Evolutionary conservation across 2,113 vertebrate species (phyloP).

Genomic region (Chionis minor): DNA sequence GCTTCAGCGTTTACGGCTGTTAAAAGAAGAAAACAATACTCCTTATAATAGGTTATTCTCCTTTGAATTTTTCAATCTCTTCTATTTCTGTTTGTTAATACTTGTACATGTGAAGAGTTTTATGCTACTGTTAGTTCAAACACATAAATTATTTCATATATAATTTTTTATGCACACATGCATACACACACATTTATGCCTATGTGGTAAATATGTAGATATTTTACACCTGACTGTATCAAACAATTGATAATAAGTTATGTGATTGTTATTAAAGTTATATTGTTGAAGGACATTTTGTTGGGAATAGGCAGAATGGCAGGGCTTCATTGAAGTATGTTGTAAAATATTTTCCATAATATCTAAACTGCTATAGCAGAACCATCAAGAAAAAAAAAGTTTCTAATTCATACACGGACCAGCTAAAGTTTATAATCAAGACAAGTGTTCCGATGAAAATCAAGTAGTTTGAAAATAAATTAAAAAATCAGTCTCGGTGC

Average conservation of each 20-base stretch:
- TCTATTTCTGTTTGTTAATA: neutral
- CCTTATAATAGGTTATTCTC: neutral
- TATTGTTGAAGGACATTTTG: neutral
- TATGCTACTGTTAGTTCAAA: neutral
- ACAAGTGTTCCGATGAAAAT: neutral
- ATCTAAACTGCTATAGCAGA: neutral
- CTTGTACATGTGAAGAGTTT: neutral
- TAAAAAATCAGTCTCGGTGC: neutral
- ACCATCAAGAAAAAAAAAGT: neutral
- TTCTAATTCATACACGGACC: neutral
- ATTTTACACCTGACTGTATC: neutral
- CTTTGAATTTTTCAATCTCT: neutral
- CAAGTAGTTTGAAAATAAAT: neutral
- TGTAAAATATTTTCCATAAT: neutral
- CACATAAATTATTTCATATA: neutral
- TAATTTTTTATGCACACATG: neutral
- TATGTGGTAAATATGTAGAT: neutral
- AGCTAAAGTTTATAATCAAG: neutral
- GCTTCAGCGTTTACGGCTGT: neutral
- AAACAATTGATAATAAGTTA: neutral
- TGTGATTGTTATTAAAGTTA: neutral
- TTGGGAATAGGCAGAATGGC: neutral
- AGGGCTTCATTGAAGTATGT: neutral
- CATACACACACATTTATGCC: rapidly evolving
- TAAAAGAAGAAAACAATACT: neutral